Conservation (phyloP, 2,888 invertebrate genomes). For the Tenthredo livida region DNA sequence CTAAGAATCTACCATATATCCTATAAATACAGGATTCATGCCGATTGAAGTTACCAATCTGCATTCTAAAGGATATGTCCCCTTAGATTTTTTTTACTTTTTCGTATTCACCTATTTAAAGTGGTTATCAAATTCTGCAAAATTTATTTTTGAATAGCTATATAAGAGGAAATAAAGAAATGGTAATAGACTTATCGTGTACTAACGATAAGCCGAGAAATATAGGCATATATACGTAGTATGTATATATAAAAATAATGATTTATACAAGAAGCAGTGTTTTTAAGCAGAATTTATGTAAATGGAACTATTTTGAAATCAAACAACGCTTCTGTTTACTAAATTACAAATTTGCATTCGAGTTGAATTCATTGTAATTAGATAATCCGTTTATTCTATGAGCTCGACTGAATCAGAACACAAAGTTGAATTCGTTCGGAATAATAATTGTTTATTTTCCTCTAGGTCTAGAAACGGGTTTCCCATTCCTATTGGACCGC, state of each 20-base stretch:
- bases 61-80: not conserved
- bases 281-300: not conserved
- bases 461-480: not conserved
- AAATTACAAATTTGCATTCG: constrained; percentile 35
- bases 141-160: not conserved
- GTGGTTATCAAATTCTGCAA: not conserved
- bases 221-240: not conserved
- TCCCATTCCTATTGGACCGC: not conserved
- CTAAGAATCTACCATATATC: not conserved
- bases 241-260: not conserved
- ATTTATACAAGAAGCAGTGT: not conserved
- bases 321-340: constrained; percentile 29
- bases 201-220: not conserved
- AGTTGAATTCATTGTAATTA: constrained; percentile 39
- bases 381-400: constrained; percentile 28
- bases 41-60: not conserved
- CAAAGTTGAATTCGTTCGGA: constrained; percentile 26
- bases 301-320: constrained; percentile 24
- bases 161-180: not conserved
- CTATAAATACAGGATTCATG: not conserved
- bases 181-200: not conserved
- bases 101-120: not conserved
- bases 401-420: not conserved
- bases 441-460: constrained; percentile 22
- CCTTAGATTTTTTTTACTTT: not conserved